Evolutionary conservation across 2,888 invertebrate species (phyloP), one percentile per base, ranked within the genome.

Genomic region (Noctua fimbriata): DNA sequence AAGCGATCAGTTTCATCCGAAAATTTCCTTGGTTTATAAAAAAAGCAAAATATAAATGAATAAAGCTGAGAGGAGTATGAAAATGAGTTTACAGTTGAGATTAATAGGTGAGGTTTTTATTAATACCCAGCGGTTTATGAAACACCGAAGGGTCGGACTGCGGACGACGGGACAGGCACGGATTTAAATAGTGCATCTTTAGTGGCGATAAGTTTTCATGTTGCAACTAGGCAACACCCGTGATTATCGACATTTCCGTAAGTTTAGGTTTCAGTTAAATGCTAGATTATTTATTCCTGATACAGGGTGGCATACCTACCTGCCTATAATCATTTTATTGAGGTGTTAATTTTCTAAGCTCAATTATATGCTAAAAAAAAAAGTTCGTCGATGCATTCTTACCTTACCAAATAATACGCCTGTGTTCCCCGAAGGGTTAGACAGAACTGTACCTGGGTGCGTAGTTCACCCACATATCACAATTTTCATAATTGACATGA

Each of bases 71-170:
- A 88, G 86, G 84, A 90, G 87, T 92, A 92, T 92, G 91, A 92
- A 94, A 94, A 94, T 92, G 92, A 94, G 94, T 93, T 93, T 89
- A 92, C 92, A 92, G 92, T 92, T 88, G 86, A 93, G 94, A 94
- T 95, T 94, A 95, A 95, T 95, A 94, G 93, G 92, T 93, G 91
- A 91, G 93, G 92, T 94, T 94, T 94, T 94, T 95, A 94, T 93
- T 94, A 94, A 94, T 94, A 94, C 89, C 90, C 92, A 73, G 92
- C 89, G 93, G 93, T 92, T 94, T 90, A 92, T 93, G 91, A 93
- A 93, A 92, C 87, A 89, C 89, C 90, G 90, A 89, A 92, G 93
- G 94, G 94, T 91, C 92, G 92, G 75, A 90, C 82, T 76, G 67
- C 85, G 86, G 86, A 81, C 86, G 78, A 76, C 73, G 58, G 3